Evolutionary conservation across 2,888 invertebrate species (phyloP).

Genomic region (Drosophila eohydei): DNA sequence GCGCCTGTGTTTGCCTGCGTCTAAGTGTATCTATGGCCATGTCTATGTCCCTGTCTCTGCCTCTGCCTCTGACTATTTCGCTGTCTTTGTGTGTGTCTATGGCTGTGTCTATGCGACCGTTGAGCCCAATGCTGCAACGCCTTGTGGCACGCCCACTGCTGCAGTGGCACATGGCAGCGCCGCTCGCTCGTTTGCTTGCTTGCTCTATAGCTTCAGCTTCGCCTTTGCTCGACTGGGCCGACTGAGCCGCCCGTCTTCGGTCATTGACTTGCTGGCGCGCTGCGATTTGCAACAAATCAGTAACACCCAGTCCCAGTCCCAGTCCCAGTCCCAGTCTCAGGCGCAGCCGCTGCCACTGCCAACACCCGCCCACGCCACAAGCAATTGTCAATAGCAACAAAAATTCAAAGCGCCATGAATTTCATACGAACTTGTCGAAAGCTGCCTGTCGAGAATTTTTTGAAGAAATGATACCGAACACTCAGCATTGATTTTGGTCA

Average conservation of each 20-base stretch:
- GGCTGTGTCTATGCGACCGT: conserved; percentile 34
- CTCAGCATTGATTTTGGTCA: conserved; percentile 70
- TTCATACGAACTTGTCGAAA: conserved; percentile 32
- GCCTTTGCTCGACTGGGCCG: conserved; percentile 16
- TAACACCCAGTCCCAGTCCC: conserved; percentile 7
- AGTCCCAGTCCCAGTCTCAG: not conserved
- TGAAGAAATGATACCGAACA: conserved; percentile 22
- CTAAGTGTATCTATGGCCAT: conserved; percentile 25
- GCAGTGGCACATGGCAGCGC: conserved; percentile 41
- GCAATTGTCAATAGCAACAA: conserved; percentile 75
- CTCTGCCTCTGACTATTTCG: conserved; percentile 6
- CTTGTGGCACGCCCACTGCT: conserved; percentile 50
- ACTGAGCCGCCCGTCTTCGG: conserved; percentile 47
- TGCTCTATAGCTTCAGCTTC: conserved; percentile 14
- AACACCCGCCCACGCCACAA: conserved; percentile 14
- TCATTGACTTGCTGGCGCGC: conserved; percentile 66
- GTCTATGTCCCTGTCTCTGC: conserved; percentile 11
- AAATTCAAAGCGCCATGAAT: conserved; percentile 63
- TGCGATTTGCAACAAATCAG: conserved; percentile 68
- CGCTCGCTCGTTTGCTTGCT: conserved; percentile 41
- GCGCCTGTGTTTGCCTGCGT: conserved; percentile 22
- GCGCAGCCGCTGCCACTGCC: not conserved
- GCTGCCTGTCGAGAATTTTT: not conserved
- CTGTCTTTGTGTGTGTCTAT: conserved; percentile 18
- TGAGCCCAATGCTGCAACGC: conserved; percentile 47